Conservation (phyloP, 2,888 invertebrate genomes). For the Opisthograptis luteolata region DNA sequence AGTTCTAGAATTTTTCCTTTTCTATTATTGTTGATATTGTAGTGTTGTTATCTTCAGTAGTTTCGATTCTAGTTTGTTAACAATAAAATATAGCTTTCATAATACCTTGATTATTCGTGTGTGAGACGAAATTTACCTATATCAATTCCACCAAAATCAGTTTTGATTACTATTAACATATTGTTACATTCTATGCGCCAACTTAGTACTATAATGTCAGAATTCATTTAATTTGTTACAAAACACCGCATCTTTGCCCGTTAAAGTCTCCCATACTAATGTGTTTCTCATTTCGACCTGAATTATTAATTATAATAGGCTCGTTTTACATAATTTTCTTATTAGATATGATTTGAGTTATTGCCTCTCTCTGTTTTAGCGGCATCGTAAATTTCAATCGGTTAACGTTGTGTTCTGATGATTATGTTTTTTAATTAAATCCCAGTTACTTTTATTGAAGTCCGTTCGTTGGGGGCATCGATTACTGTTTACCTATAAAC, state of each 20-base stretch:
- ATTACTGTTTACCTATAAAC: conserved; percentile 45
- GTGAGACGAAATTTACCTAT: too few species aligned
- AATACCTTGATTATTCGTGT: too few species aligned
- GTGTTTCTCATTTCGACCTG: conserved; percentile 61
- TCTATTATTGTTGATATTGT: too few species aligned
- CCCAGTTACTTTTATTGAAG: conserved; percentile 60
- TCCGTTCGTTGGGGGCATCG: conserved; percentile 46
- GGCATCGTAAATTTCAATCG: conserved; percentile 72
- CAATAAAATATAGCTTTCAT: too few species aligned
- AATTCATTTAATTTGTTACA: conserved; percentile 22
- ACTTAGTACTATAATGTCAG: conserved; percentile 17
- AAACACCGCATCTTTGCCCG: conserved; percentile 43
- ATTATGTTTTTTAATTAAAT: conserved; percentile 75
- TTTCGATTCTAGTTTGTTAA: too few species aligned
- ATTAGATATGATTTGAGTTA: conserved; percentile 77
- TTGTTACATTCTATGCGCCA: conserved; percentile 2
- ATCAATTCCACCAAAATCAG: not conserved
- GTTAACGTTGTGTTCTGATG: conserved; percentile 60
- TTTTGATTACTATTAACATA: conserved; percentile 2
- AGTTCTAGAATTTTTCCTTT: too few species aligned
- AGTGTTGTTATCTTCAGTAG: too few species aligned
- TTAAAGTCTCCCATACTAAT: conserved; percentile 51
- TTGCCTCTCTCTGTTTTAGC: conserved; percentile 75
- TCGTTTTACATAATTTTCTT: conserved; percentile 80
- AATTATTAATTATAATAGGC: conserved; percentile 79